phyloP scores from a whole-genome alignment of 2,113 vertebrate species.

The Dicrurus megarhynchus region DNA sequence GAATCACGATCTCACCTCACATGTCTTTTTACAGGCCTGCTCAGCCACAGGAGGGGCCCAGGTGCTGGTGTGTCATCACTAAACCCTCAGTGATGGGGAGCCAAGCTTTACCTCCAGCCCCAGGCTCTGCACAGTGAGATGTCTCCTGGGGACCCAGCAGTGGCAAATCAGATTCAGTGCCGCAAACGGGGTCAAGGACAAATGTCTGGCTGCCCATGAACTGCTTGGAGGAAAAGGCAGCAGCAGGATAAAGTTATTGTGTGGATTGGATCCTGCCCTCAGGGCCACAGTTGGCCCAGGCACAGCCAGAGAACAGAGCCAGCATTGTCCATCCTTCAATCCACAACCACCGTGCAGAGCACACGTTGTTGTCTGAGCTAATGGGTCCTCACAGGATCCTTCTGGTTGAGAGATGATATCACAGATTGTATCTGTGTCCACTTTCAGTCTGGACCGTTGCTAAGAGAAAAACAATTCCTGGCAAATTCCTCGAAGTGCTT shows the following conservation, averaged over 20 bases:
- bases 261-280: not conserved
- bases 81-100: rapidly evolving
- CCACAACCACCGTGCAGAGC: not conserved
- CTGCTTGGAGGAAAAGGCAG: not conserved
- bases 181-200: not conserved
- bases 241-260: not conserved
- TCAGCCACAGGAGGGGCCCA: not conserved
- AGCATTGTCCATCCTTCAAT: not conserved
- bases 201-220: not conserved
- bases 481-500: not conserved
- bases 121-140: not conserved
- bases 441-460: not conserved
- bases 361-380: not conserved
- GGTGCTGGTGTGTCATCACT: not conserved
- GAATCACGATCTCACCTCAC: not conserved
- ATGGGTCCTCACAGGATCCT: not conserved
- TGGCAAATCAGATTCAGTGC: not conserved
- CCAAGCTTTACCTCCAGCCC: not conserved
- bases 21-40: not conserved
- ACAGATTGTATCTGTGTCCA: not conserved
- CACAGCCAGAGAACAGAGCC: not conserved
- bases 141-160: not conserved
- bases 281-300: not conserved
- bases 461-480: not conserved
- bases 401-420: not conserved